These are phyloP conservation scores for Campoletis raptor DNA, from an alignment of 2,888 invertebrate genomes.

Conservation along the genomic window DNA sequence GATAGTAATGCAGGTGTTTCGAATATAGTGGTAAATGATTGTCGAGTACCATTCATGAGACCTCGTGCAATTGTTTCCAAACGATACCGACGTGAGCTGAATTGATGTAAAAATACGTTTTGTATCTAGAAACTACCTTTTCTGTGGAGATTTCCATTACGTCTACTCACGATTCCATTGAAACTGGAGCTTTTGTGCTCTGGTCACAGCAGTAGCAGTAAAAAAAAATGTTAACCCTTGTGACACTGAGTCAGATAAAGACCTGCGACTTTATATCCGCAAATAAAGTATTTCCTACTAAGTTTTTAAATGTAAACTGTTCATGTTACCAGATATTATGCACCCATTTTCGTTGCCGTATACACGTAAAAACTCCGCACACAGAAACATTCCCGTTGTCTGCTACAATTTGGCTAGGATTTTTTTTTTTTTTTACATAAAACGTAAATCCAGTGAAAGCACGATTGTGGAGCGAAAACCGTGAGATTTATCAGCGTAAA, in stretches of 20 bases:
- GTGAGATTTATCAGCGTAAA: constrained; percentile 48
- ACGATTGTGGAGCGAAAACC: neutral
- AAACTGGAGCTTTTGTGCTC: constrained; percentile 8
- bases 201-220: neutral
- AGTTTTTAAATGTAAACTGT: constrained; percentile 20
- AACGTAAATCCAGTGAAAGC: constrained; percentile 13
- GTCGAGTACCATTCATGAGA: constrained; percentile 17
- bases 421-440: neutral
- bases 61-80: constrained; percentile 31
- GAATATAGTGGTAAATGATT: constrained; percentile 18
- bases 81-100: constrained; percentile 26
- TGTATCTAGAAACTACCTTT: constrained; percentile 1
- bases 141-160: constrained; percentile 2
- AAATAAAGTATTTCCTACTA: neutral
- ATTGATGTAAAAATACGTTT: constrained; percentile 31
- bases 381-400: neutral
- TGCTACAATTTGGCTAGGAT: constrained; percentile 4
- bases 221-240: neutral
- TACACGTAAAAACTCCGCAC: no score
- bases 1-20: constrained; percentile 10
- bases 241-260: neutral
- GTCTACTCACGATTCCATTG: constrained; percentile 3
- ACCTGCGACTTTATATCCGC: neutral
- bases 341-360: no score
- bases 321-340: constrained; percentile 7